phyloP scores from a whole-genome alignment of 2,797 vertebrate species.

The Oreonectes daqikongensis region DNA sequence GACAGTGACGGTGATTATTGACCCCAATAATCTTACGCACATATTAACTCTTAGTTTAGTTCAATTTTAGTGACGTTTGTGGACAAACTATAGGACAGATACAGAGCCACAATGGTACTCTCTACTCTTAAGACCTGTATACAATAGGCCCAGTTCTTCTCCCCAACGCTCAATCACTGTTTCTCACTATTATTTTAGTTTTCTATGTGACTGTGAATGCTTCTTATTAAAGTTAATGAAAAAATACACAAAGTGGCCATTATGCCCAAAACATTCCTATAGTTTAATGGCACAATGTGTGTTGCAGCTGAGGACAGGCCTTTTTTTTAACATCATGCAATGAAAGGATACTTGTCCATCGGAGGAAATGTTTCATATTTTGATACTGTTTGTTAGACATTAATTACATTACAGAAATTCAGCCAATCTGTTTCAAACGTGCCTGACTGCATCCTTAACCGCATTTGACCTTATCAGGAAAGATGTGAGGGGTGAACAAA shows the following conservation, averaged over 20 bases:
- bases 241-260: conserved; percentile 43
- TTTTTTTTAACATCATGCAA: neutral
- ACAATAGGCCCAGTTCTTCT: conserved; percentile 43
- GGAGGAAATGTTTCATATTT: conserved; percentile 30
- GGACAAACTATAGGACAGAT: conserved; percentile 39
- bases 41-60: too few relatives aligned
- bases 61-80: too few relatives aligned
- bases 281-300: conserved; percentile 30
- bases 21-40: too few relatives aligned
- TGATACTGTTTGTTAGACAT: conserved; percentile 9
- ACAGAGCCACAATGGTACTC: conserved; percentile 40
- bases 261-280: conserved; percentile 46
- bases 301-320: conserved; percentile 32
- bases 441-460: neutral
- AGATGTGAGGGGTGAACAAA: conserved; percentile 2
- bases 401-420: neutral
- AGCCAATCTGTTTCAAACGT: neutral
- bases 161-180: conserved; percentile 45
- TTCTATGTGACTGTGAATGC: conserved; percentile 43
- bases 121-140: conserved; percentile 22
- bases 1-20: too few relatives aligned
- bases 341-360: conserved; percentile 6
- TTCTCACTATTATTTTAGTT: conserved; percentile 46
- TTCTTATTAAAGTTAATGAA: conserved; percentile 52
- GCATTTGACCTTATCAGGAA: neutral